Evolutionary conservation across 2,113 vertebrate species (phyloP).

Genomic region (Struthidea cinerea): DNA sequence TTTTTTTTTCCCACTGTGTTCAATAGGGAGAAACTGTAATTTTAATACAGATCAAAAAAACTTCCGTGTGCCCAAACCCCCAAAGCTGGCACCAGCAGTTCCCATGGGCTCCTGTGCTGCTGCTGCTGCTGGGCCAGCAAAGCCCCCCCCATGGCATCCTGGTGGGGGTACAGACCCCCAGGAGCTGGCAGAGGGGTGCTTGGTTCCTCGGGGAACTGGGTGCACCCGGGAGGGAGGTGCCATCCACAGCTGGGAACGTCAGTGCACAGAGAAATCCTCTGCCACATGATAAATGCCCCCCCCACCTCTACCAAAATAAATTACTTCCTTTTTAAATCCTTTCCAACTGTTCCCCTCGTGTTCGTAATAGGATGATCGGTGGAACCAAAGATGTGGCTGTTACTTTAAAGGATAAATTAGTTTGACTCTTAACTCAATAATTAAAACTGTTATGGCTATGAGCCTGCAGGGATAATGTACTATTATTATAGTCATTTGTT

Average conservation of each 20-base stretch:
- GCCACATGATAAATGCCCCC: neutral
- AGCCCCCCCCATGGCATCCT: neutral
- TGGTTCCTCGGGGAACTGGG: neutral
- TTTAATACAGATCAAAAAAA: neutral
- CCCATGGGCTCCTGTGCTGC: neutral
- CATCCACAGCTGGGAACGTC: neutral
- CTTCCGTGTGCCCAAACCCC: neutral
- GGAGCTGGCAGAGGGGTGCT: neutral
- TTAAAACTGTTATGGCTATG: constrained; percentile 96
- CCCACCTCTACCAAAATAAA: constrained; percentile 36
- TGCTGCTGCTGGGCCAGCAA: neutral
- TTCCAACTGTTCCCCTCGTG: constrained; percentile 50
- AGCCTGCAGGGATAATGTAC: constrained; percentile 99
- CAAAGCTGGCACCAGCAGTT: neutral
- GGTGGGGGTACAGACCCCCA: neutral
- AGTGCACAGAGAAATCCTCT: constrained; percentile 3
- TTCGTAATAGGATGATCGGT: constrained; percentile 68
- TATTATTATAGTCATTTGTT: constrained; percentile 99
- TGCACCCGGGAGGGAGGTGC: neutral
- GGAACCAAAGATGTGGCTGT: constrained; percentile 71
- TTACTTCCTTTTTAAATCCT: constrained; percentile 48
- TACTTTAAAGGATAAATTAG: constrained; percentile 94
- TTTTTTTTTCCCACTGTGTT: neutral
- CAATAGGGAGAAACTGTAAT: neutral
- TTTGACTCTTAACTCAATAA: constrained; percentile 94